phyloP scores from a whole-genome alignment of 2,888 invertebrate species.

The Sepiola atlantica region DNA sequence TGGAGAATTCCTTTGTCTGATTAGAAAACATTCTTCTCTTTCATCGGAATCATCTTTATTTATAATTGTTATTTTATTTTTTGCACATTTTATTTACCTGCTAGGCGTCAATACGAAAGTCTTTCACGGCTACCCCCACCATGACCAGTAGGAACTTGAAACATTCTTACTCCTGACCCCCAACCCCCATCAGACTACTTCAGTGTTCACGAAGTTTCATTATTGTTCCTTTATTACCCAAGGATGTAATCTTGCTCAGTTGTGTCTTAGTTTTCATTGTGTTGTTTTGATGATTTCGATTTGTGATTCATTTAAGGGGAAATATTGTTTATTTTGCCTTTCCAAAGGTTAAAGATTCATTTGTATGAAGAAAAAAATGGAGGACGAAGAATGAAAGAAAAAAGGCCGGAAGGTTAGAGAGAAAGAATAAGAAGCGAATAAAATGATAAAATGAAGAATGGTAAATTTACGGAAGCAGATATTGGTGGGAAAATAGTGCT shows the following conservation, averaged over 20 bases:
- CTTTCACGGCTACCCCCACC: background rate
- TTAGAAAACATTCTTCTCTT: background rate
- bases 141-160: background rate
- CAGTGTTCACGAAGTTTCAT: background rate
- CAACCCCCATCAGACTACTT: background rate
- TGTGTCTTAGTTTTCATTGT: background rate
- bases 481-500: background rate
- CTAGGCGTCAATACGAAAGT: background rate
- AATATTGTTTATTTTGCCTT: constrained; percentile 20
- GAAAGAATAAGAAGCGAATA: background rate
- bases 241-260: background rate
- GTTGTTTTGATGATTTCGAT: background rate
- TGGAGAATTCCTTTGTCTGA: background rate
- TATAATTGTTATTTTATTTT: background rate
- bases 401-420: background rate
- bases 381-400: background rate
- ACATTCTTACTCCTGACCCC: background rate
- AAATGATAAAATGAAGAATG: background rate
- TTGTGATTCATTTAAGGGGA: background rate
- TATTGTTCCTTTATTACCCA: background rate
- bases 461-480: background rate
- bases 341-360: constrained; percentile 5
- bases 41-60: background rate
- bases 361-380: background rate
- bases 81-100: background rate